Evolutionary conservation across 37 sponge, comb jelly and placozoan genomes (phyloP).

Genomic region (Spongia lamella): DNA sequence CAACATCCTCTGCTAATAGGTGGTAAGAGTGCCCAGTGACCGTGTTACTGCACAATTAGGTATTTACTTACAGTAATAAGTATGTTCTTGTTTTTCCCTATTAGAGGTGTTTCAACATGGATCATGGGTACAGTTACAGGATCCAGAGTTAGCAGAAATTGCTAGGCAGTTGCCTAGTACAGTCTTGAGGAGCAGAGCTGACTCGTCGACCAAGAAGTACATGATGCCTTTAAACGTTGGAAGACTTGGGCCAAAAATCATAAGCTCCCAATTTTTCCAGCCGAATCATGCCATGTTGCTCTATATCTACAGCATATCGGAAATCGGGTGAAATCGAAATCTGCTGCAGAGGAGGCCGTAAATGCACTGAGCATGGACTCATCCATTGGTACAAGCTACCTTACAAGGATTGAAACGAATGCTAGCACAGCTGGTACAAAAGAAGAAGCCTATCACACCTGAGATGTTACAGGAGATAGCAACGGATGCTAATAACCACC

Average conservation of each 20-base stretch:
- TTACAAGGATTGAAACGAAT: constrained; percentile 2
- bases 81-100: no score
- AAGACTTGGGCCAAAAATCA: constrained; percentile 28
- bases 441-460: constrained; percentile 14
- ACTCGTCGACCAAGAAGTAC: constrained; percentile 33
- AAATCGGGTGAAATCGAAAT: constrained; percentile 3
- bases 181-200: constrained; percentile 22
- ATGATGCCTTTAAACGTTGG: constrained; percentile 34
- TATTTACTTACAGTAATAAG: no score
- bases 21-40: no score
- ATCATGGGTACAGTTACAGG: constrained; percentile 11
- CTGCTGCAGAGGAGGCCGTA: constrained; percentile 28
- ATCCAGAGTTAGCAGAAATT: constrained; percentile 34
- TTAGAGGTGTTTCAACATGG: constrained; percentile 22
- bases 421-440: neutral
- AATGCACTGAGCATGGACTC: constrained; percentile 15
- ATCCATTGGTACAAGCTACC: neutral
- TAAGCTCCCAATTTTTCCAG: constrained; percentile 4
- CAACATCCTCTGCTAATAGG: no score
- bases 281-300: constrained; percentile 4
- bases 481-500: neutral
- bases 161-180: constrained; percentile 18
- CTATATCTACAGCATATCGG: constrained; percentile 29
- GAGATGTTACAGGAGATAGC: neutral
- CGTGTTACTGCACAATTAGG: no score